A percentile compares a stretch with the other conserved stretches of the same genome.
These are phyloP conservation scores for Hozukius guyotensis DNA, from an alignment of 2,797 vertebrate genomes.

Conservation along the genomic window DNA sequence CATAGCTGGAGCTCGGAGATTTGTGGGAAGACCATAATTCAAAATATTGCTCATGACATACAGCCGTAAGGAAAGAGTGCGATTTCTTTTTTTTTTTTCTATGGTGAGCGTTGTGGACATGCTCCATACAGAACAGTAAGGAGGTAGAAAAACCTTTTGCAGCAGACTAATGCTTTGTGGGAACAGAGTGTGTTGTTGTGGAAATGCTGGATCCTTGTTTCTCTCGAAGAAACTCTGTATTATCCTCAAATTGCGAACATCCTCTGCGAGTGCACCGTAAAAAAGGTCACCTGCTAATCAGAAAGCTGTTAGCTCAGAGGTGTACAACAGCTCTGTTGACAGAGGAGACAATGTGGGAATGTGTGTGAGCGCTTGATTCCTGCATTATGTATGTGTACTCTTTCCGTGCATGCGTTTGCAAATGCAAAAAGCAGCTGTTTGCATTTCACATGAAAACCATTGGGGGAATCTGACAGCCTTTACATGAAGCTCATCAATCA, in stretches of 20 bases:
- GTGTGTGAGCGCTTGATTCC: background rate
- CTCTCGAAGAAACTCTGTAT: background rate
- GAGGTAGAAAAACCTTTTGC: background rate
- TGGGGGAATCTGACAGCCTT: conserved; percentile 5
- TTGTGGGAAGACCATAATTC: conserved; percentile 31
- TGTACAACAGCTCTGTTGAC: conserved; percentile 19
- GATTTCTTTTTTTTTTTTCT: background rate
- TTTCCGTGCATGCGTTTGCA: background rate
- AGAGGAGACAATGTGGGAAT: conserved; percentile 12
- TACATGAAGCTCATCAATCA: conserved; percentile 35
- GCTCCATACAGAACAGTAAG: background rate
- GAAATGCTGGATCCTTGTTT: background rate
- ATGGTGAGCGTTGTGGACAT: background rate
- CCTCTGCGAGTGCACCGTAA: background rate
- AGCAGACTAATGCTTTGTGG: background rate
- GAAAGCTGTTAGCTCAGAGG: background rate
- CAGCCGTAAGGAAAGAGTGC: background rate
- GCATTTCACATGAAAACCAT: conserved; percentile 7
- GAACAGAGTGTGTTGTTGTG: background rate
- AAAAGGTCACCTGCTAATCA: conserved; percentile 55
- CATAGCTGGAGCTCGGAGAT: conserved; percentile 6
- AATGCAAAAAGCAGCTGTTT: conserved; percentile 9
- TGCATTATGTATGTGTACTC: conserved; percentile 15
- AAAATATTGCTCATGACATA: conserved; percentile 6
- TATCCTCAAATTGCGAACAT: background rate